Base-by-base conservation (phyloP, 1,140 invertebrate genomes). In the Sweltsa coloradensis region DNA sequence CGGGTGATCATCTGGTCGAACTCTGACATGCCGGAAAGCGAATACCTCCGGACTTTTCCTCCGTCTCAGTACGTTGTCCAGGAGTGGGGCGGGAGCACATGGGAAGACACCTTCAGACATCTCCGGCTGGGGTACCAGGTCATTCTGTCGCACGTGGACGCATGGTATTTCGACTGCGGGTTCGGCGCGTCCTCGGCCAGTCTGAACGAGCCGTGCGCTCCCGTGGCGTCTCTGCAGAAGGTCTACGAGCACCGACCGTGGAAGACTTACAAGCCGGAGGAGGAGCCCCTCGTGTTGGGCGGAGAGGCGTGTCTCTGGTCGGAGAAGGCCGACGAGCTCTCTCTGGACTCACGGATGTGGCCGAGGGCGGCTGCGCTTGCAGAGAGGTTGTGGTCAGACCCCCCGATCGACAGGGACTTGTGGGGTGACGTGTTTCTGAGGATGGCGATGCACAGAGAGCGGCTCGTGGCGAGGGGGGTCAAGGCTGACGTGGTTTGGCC, bases 161-260 rank as follows among this genome's bases (percentile, higher is more conserved):
- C 83, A 1, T 88, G 83, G 84, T 88, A 89, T 63, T 68, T 90
- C 43, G 85, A 89, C 55, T 89, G 86, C 55, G 85, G 85, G 0
- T 87, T 84, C 57, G 83, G 83, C 1, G 79, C 74, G 34, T 89
- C 85, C 85, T 66, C 84, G 5, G 81, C 83, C 51, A 65, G 62
- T 2, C 75, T 67, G 0, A 77, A 78, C 34, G 82, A 79, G 0
- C 81, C 83, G 31, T 89, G 85, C 55, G 80, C 83, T 4, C 82
- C 84, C 1, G 88, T 87, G 57, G 72, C 80, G 34, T 83, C 80
- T 1, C 89, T 85, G 85, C 85, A 88, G 60, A 81, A 78, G 42
- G 75, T 88, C 1, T 89, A 89, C 60, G 81, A 79, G 60, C 86
- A 90, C 57, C 68, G 79, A 50, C 85, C 85, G 0, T 84, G 84